Evolutionary conservation across 2,113 vertebrate species (phyloP).

Genomic region (Pterocles gutturalis): DNA sequence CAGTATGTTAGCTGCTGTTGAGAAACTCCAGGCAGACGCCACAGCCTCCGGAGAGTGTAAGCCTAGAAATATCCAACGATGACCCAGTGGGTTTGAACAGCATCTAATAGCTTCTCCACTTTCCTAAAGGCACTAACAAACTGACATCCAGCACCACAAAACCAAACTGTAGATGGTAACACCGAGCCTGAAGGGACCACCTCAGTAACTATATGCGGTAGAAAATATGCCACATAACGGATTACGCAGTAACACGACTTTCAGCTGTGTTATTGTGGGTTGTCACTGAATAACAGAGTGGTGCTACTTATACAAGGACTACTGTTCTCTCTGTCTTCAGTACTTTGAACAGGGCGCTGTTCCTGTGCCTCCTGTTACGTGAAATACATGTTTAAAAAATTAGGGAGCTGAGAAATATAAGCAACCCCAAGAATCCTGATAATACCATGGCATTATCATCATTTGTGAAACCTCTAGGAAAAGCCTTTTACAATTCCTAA

Average conservation of each 20-base stretch:
- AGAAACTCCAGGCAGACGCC: background rate
- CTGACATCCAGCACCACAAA: background rate
- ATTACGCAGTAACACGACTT: background rate
- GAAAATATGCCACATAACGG: background rate
- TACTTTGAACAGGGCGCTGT: background rate
- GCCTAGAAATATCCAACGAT: background rate
- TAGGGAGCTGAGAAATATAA: background rate
- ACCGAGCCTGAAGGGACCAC: background rate
- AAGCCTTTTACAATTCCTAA: background rate
- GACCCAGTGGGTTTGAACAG: background rate
- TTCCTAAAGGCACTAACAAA: background rate
- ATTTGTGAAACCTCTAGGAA: background rate
- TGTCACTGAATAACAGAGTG: background rate
- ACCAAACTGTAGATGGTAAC: background rate
- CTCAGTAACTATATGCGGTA: background rate
- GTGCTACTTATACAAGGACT: background rate
- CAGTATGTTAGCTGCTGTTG: background rate
- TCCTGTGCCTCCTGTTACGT: background rate
- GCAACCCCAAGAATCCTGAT: background rate
- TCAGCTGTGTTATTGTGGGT: background rate
- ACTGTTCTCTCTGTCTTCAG: background rate
- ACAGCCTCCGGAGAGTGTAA: rapidly evolving
- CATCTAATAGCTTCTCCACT: background rate
- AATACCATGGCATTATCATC: background rate
- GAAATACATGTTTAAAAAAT: background rate